These are phyloP conservation scores for Pantherophis alleghaniensis DNA, from an alignment of 2,797 vertebrate genomes.

Conservation along the genomic window DNA sequence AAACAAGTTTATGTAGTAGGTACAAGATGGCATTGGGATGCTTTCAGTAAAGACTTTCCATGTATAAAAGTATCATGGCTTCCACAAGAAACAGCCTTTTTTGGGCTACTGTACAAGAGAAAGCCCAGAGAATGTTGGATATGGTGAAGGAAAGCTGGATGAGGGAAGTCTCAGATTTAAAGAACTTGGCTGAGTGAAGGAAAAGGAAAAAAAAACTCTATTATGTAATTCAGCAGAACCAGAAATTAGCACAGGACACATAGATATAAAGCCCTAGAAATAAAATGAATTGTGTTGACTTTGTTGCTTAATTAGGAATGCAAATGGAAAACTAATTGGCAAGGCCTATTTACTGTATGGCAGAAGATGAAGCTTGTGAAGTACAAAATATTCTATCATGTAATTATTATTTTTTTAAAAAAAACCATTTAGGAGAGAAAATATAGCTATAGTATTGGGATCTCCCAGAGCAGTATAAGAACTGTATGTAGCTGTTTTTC, in stretches of 20 bases:
- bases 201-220: neutral
- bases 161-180: neutral
- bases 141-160: neutral
- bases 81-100: neutral
- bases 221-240: neutral
- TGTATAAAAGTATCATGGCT: neutral
- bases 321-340: neutral
- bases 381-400: neutral
- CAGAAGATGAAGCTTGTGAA: neutral
- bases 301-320: neutral
- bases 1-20: neutral
- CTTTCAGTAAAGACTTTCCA: neutral
- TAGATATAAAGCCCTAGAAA: neutral
- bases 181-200: neutral
- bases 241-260: neutral
- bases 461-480: neutral
- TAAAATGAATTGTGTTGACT: neutral
- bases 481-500: neutral
- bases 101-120: neutral
- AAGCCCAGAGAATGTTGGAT: neutral
- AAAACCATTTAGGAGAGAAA: neutral
- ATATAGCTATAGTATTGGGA: neutral
- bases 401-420: neutral
- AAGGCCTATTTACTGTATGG: neutral
- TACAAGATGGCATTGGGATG: neutral